Evolutionary conservation across 2,888 invertebrate genomes (phyloP).

Genomic region (Eupithecia inturbata): DNA sequence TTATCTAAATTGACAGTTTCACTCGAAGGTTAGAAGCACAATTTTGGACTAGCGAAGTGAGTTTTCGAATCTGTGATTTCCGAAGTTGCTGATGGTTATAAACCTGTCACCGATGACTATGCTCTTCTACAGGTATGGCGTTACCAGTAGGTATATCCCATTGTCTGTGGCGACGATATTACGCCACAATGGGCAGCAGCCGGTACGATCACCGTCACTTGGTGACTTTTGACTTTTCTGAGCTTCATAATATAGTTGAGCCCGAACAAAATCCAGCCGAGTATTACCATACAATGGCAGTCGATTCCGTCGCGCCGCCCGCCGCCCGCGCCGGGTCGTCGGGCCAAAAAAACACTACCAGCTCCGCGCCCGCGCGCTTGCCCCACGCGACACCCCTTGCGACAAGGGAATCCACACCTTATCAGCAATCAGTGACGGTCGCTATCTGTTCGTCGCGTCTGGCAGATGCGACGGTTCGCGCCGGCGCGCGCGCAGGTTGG

Average conservation of each 20-base stretch:
- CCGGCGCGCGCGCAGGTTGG: conserved; percentile 61
- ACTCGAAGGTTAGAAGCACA: background rate
- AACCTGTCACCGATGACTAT: background rate
- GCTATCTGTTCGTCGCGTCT: conserved; percentile 25
- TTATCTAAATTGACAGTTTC: background rate
- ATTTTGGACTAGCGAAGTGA: background rate
- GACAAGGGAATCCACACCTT: conserved; percentile 47
- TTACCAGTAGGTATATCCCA: conserved; percentile 21
- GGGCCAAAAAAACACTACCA: conserved; percentile 83
- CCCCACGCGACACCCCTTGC: conserved; percentile 21
- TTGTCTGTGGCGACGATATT: conserved; percentile 55
- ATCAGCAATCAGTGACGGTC: conserved; percentile 19
- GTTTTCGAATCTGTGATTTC: background rate
- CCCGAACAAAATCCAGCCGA: conserved; percentile 81
- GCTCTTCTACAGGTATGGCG: background rate
- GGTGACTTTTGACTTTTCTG: conserved; percentile 83
- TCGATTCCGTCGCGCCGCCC: conserved; percentile 81
- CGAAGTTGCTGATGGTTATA: background rate
- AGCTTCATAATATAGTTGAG: conserved; percentile 84
- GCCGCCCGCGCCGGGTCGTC: conserved; percentile 80
- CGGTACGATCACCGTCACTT: conserved; percentile 25
- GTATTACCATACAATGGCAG: conserved; percentile 83
- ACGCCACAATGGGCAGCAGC: conserved; percentile 66
- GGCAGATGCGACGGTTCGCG: conserved; percentile 47
- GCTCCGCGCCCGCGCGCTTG: conserved; percentile 47